Evolutionary conservation across 1,140 invertebrate species (phyloP), one percentile per base, ranked within the genome.

Genomic region (Drosophila paulistorum): DNA sequence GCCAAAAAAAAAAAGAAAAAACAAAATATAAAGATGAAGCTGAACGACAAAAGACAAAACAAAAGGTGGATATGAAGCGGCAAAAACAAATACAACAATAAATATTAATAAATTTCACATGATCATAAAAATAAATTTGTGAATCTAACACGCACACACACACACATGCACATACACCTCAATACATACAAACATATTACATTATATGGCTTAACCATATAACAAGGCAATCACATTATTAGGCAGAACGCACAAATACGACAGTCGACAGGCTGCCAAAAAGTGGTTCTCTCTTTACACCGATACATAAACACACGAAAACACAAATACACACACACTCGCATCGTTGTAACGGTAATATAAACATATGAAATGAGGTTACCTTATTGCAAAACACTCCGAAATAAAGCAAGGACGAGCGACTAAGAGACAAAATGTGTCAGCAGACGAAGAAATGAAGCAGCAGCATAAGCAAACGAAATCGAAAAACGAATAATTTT

Each of bases 31-130:
- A 54, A 63, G 48, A 41, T 67, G 55, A 64, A 71, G n/a, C 60
- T 7, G 26, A 30, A 33, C 11, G 42, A 17, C 10, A 74, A 60
- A 62, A 26, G 10, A 51, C 58, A 54, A 69, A 30, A n/a, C 57
- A 67, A 76, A 55, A 58, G 37, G 62, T 51, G 58, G 45, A 63
- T 76, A 68, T 73, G 6, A 64, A 65, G 55, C 70, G 65, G 74
- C 62, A 39, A 42, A 70, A 76, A 77, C 71, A 75, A 73, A 72
- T 87, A 89, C 84, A 78, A 87, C 84, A 87, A 87, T 87, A 87
- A 87, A 87, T 87, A 87, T 87, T 87, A 89, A 87, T 87, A 87
- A 87, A 87, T 87, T 87, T 87, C 84, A 89, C 84, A 87, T 87
- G 84, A 87, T 89, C 84, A 89, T 87, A 87, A 87, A 87, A 87